Evolutionary conservation across 2,888 invertebrate species (phyloP), one percentile per base, ranked within the genome.

Genomic region (Cosmia pyralina): DNA sequence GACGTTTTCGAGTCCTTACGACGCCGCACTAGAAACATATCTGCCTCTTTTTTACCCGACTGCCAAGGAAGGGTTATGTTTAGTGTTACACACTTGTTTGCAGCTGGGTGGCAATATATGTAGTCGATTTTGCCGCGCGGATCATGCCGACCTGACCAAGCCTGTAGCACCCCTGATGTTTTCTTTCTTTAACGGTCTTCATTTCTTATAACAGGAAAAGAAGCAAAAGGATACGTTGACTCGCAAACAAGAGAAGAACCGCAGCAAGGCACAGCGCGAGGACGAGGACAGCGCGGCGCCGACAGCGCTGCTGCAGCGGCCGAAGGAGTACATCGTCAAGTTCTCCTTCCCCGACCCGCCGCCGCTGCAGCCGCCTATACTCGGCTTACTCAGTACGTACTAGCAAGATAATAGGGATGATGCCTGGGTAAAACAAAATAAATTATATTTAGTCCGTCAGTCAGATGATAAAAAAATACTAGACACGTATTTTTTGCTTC

Each of bases 321-420:
- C 99, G 19, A 98, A 98, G 92, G 99, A 99, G 85, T 99, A 99
- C 93, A 97, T 98, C 85, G 99, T 99, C 83, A 99, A 99, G 96
- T 99, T 99, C 96, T 97, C 97, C 79, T 99, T 99, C 95, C 99
- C 99, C 2, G 99, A 99, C 93, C 99, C 99, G 44, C 98, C 99
- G 62, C 99, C 99, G 60, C 96, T 99, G 65, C 99, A 99, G 92
- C 99, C 99, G 52, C 99, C 99, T 17, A 98, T 99, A 90, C 97
- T 99, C 59, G 99, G 99, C 50, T 94, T 99, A 68, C 98, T 99
- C 92, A 98, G 98, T 98, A 94, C 90, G 97, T 96, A 77, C 22
- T n/a, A 22, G 6, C 22, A 5, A n/a, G 1, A 34, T 50, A 19
- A 50, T 44, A 8, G 41, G 41, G 41, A 8, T 41, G 41, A 8